Base-by-base conservation (phyloP, 64 coral and sea anemone genomes). In the Montipora sp. region DNA sequence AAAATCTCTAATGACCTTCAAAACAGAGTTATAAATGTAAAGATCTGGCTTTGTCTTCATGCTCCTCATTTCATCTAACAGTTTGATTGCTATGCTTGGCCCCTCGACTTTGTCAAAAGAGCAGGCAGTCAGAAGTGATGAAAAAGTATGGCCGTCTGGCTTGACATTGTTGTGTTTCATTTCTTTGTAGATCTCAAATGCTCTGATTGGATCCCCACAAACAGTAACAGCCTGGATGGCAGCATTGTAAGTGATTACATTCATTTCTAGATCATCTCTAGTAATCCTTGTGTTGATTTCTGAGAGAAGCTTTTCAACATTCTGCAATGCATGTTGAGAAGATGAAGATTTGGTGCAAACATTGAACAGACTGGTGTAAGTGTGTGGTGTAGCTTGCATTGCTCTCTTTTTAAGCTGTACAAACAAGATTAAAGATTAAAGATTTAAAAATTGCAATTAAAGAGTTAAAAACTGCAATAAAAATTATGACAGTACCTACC, bases 201-300 rank as follows among this genome's bases (percentile, higher is more conserved):
- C 84, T 47, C 18, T 14, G 4, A 13, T 18, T 18, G 88, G 81
- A 71, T 75, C 76, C 3, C 91, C 81, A 46, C 92, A 98, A 7
- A 87, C 20, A 50, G 92, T 92, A n/a, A 93, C 88, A 27, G 95
- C 95, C 79, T 98, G 94, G 48, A 98, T 92, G 45, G 92, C 92
- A 45, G 95, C 89, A 92, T 98, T 98, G 70, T 81, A 98, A 74
- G 95, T 94, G 60, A 94, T 98, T 19, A 92, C 60, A 79, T 91
- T 90, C 19, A 84, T 71, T 50, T 91, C 82, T 14, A 98, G 21
- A 6, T 89, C 78, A 5, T 83, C 45, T 66, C 45, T 88, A 19
- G 58, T 60, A 12, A 66, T 50, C 84, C 84, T 53, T 8, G 50
- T 55, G 58, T 44, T 24, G 6, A 94, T 67, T 79, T 98, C 95